Conservation (phyloP, 2,888 invertebrate species). For the Yponomeuta plumbellus region DNA sequence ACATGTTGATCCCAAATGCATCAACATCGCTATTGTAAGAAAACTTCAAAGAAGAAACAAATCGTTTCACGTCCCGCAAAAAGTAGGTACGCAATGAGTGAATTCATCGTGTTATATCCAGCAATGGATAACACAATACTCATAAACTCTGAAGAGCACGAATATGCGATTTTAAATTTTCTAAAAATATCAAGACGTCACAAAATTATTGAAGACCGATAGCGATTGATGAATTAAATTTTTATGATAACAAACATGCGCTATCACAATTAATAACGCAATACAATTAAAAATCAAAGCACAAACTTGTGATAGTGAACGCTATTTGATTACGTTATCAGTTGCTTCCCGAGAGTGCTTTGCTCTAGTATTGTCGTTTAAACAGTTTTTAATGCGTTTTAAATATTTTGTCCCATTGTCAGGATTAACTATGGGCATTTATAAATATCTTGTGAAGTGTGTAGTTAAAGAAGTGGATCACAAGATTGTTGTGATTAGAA, state of each 20-base stretch:
- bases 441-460: not conserved
- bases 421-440: not conserved
- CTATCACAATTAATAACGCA: not conserved
- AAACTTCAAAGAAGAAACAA: conserved; percentile 52
- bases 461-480: not conserved
- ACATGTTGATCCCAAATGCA: conserved; percentile 52
- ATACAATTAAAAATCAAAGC: not conserved
- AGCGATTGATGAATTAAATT: not conserved
- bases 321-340: conserved; percentile 17
- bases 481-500: conserved; percentile 1
- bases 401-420: not conserved
- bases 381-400: not conserved
- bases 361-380: not conserved
- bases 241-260: too few species aligned
- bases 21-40: conserved; percentile 59
- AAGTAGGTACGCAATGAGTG: not conserved
- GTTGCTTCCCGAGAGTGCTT: conserved; percentile 1
- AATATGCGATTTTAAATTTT: too few species aligned
- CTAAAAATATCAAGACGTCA: conserved; percentile 23
- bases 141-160: too few species aligned
- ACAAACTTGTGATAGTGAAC: not conserved
- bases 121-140: too few species aligned
- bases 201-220: not conserved
- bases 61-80: conserved; percentile 39
- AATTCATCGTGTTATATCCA: not conserved